Evolutionary conservation across 2,113 vertebrate genomes (phyloP).

Genomic region (Promerops cafer): DNA sequence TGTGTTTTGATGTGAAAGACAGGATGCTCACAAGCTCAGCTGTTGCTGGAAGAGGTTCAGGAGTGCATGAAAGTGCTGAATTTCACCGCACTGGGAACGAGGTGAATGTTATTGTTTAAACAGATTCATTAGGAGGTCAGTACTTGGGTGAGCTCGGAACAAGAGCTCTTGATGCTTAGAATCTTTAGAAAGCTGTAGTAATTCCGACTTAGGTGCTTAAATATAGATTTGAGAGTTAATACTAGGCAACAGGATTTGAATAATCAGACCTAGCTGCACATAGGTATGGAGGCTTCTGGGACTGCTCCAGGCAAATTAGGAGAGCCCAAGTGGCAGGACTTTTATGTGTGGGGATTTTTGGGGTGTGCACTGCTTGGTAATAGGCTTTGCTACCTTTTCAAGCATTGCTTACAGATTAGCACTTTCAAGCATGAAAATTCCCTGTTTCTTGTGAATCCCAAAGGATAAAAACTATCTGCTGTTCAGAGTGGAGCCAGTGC

Average conservation of each 20-base stretch:
- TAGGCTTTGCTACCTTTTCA: neutral
- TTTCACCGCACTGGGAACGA: neutral
- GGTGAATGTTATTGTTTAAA: neutral
- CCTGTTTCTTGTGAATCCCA: neutral
- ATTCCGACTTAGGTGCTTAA: slow-evolving; percentile 58
- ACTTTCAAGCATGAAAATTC: neutral
- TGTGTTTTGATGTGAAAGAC: neutral
- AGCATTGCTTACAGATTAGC: neutral
- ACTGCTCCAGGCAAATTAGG: neutral
- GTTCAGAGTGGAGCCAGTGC: neutral
- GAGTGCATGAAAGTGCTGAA: neutral
- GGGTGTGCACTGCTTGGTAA: neutral
- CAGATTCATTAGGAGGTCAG: neutral
- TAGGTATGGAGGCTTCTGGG: neutral
- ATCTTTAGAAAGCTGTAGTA: slow-evolving; percentile 31
- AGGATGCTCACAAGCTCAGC: fast-evolving
- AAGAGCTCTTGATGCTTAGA: slow-evolving; percentile 12
- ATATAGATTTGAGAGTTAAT: slow-evolving; percentile 60
- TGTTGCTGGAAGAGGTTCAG: neutral
- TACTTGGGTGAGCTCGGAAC: neutral
- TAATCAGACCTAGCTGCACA: neutral
- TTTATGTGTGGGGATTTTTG: neutral
- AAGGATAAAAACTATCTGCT: neutral
- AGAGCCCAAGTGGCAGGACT: neutral
- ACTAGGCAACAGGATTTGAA: slow-evolving; percentile 28